Evolutionary conservation across 2,113 vertebrate genomes (phyloP).

Genomic region (Orthonyx spaldingii): DNA sequence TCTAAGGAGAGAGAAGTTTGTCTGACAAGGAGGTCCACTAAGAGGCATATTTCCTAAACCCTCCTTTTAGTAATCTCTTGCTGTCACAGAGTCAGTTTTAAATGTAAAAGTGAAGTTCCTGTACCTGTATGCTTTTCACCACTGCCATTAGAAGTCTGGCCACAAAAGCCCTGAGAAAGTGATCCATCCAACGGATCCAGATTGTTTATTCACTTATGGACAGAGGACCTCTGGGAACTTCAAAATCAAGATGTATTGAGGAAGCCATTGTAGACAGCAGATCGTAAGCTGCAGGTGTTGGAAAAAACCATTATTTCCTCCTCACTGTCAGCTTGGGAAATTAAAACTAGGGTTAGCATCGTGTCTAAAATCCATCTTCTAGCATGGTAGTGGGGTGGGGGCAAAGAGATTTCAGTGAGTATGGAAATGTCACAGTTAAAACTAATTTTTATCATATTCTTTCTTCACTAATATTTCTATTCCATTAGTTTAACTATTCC

Average conservation of each 20-base stretch:
- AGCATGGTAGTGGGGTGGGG: neutral
- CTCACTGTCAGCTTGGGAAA: neutral
- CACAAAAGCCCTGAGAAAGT: neutral
- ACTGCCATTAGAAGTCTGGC: neutral
- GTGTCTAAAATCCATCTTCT: neutral
- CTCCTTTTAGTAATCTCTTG: neutral
- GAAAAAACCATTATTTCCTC: neutral
- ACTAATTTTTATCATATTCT: neutral
- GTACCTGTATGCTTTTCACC: neutral
- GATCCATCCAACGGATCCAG: neutral
- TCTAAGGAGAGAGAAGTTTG: neutral
- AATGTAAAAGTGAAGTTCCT: neutral
- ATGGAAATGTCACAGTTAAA: neutral
- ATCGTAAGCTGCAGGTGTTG: neutral
- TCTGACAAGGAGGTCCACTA: neutral
- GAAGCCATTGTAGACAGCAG: neutral
- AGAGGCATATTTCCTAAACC: neutral
- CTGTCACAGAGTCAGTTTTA: neutral
- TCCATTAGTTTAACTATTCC: neutral
- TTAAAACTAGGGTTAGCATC: neutral
- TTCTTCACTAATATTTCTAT: neutral
- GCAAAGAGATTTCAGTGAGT: neutral
- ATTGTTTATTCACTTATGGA: neutral
- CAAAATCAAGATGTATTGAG: neutral
- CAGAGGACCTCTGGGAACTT: neutral